These are phyloP conservation scores for Eurytoma californica DNA, from an alignment of 2,888 invertebrate genomes.

Conservation along the genomic window DNA sequence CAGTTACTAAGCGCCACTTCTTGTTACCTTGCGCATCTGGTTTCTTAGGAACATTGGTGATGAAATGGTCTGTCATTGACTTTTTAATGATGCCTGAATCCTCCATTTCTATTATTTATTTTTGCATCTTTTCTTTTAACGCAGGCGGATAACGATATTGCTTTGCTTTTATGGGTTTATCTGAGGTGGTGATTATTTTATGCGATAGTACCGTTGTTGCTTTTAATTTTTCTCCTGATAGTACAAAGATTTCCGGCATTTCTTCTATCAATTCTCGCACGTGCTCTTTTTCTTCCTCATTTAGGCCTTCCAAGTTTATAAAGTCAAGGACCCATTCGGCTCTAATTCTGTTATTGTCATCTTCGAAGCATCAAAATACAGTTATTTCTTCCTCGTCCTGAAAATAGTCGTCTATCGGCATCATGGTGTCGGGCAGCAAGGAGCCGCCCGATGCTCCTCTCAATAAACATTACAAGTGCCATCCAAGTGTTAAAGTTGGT, in stretches of 20 bases:
- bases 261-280: background rate
- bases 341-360: accelerated
- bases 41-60: background rate
- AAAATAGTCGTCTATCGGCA: too few relatives aligned
- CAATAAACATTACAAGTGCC: too few relatives aligned
- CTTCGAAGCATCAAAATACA: background rate
- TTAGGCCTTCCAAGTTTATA: background rate
- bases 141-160: background rate
- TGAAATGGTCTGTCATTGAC: background rate
- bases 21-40: background rate
- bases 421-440: too few relatives aligned
- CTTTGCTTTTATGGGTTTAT: background rate
- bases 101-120: background rate
- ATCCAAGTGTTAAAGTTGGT: too few relatives aligned
- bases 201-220: conserved; percentile 23
- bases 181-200: background rate
- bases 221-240: background rate
- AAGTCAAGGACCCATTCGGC: background rate
- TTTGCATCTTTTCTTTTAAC: background rate
- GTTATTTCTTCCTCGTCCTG: background rate
- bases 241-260: background rate
- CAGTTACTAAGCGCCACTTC: background rate
- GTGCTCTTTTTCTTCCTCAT: background rate
- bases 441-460: too few relatives aligned
- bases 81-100: background rate